Base-by-base conservation (phyloP, 2,113 vertebrate genomes). In the Chunga burmeisteri region DNA sequence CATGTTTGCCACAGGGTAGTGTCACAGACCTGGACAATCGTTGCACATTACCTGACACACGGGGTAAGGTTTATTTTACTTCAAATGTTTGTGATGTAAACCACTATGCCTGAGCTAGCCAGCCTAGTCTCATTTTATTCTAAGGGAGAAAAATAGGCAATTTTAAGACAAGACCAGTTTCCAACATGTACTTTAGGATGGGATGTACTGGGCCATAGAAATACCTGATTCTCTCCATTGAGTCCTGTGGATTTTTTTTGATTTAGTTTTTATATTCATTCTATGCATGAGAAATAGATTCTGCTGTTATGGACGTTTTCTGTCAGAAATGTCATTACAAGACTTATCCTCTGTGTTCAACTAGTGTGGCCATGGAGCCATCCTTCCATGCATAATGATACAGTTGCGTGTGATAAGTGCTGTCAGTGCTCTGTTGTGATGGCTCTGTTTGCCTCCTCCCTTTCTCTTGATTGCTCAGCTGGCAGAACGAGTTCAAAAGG, bases 401-500 rank as follows among this genome's bases (percentile, higher is more conserved):
- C 0, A 0, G 44, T 22, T 2, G 1, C 46, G 15, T 72, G 56
- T 75, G 68, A 22, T 52, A 81, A 74, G 22, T 72, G 34, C 16
- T 63, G n/a, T 75, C 81, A 79, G 73, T 85, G 65, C 78, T 89
- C 65, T 72, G 29, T 34, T 68, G 44, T 29, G 70, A 91, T 38
- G 34, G 11, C 49, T 89, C 59, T 66, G 30, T 72, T 95, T 25
- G 5, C 47, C 22, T 84, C 61, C 44, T 81, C 34, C n/a, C 22
- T 74, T 91, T 86, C 56, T 67, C 55, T 81, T 79, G 36, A 27
- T 49, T 82, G 53, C 49, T 56, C 40, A 89, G 19, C 52, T 74
- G 32, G 53, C 56, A 87, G 73, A 77, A 62, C 9, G 50, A 93
- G 70, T 91, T 96, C 81, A 82, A 90, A 94, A 90, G 70, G 66